These are phyloP conservation scores for Mormoops blainvillei DNA, from an alignment of 2,113 vertebrate species.

Conservation along the genomic window DNA sequence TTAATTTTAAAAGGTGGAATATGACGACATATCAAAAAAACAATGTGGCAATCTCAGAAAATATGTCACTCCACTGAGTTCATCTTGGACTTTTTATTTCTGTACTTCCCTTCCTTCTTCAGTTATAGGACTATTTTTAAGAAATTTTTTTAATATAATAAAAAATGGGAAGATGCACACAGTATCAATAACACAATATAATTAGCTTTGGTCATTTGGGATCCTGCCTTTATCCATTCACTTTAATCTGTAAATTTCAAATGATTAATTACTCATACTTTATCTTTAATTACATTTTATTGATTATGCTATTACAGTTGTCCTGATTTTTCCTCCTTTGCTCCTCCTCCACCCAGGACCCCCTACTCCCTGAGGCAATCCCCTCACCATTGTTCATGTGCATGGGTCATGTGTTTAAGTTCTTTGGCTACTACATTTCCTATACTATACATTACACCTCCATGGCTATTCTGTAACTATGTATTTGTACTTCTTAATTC, in stretches of 20 bases:
- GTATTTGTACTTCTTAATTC: no score
- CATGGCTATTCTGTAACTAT: no score
- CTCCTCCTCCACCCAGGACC: no score
- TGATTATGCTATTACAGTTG: no score
- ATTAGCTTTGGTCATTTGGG: neutral
- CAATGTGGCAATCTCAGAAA: neutral
- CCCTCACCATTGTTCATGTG: no score
- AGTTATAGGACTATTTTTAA: neutral
- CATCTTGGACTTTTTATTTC: neutral
- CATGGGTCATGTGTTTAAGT: no score
- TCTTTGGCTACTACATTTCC: no score
- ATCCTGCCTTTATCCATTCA: neutral
- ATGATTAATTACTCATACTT: slow-evolving; percentile 50
- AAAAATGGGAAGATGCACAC: neutral
- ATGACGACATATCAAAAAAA: neutral
- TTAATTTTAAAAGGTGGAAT: neutral
- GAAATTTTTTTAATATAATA: neutral
- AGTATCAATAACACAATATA: neutral
- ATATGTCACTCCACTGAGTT: neutral
- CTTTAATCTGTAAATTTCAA: slow-evolving; percentile 12
- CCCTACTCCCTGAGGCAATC: no score
- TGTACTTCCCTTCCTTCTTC: neutral
- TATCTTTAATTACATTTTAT: neutral
- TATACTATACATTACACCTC: no score
- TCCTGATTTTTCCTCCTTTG: no score